A percentile compares a stretch with the other conserved stretches of the same genome.
phyloP scores from a whole-genome alignment of 2,888 invertebrate species.

The Macaria notata region DNA sequence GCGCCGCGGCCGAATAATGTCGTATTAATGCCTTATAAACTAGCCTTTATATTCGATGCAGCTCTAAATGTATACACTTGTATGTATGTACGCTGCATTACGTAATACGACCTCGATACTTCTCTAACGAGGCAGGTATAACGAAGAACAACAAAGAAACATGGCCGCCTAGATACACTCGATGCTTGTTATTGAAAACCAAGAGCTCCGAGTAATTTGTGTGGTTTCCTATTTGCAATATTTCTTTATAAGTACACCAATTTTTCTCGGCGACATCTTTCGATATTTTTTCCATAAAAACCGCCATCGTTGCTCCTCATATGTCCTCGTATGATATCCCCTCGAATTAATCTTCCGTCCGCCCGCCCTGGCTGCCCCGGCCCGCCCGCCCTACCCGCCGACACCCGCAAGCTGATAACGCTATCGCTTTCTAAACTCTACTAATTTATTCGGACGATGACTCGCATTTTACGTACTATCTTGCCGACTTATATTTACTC shows the following conservation, averaged over 20 bases:
- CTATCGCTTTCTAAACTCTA: constrained; percentile 12
- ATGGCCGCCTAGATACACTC: not conserved
- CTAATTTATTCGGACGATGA: constrained; percentile 8
- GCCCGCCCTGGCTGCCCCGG: constrained; percentile 6
- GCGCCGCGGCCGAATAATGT: too few relatives aligned
- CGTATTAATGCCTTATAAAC: too few relatives aligned
- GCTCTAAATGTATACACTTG: too few relatives aligned
- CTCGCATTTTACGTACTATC: constrained; percentile 6
- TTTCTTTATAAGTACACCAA: constrained; percentile 12
- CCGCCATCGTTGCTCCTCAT: constrained; percentile 19
- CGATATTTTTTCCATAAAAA: constrained; percentile 21
- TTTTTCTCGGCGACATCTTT: constrained; percentile 17
- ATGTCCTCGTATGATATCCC: constrained; percentile 22
- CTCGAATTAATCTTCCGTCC: constrained; percentile 20
- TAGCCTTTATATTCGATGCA: too few relatives aligned
- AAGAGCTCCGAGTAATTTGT: constrained; percentile 1
- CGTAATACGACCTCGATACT: too few relatives aligned
- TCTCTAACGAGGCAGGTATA: too few relatives aligned
- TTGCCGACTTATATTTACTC: too few relatives aligned
- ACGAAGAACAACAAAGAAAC: too few relatives aligned
- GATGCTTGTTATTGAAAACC: constrained; percentile 2
- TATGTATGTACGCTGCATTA: too few relatives aligned
- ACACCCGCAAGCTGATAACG: constrained; percentile 5
- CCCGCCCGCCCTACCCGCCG: not conserved
- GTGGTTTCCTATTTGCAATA: constrained; percentile 13